Percentiles rank a stretch among this genome's conserved stretches.
Conservation (phyloP, 2,797 vertebrate genomes). For the Ctenochaetus hawaiiensis region DNA sequence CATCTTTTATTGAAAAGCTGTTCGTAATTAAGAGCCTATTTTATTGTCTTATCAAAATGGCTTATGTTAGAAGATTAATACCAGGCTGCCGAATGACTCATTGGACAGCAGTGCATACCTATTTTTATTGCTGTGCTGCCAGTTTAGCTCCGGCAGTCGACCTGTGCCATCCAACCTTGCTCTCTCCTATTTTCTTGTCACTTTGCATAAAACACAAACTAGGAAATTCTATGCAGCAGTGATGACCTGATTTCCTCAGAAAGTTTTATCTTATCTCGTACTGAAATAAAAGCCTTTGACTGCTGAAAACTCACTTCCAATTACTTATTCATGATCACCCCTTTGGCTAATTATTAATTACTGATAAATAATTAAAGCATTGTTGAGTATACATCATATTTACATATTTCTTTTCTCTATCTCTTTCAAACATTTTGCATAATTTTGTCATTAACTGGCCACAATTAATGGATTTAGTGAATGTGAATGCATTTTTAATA, state of each 20-base stretch:
- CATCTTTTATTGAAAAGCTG: conserved; percentile 79
- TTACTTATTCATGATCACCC: conserved; percentile 42
- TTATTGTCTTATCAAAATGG: conserved; percentile 74
- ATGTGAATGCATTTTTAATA: conserved; percentile 11
- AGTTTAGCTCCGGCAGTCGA: conserved; percentile 35
- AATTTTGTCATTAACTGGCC: conserved; percentile 9
- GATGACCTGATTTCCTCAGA: conserved; percentile 59
- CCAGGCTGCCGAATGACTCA: conserved; percentile 43
- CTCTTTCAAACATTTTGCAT: conserved; percentile 21
- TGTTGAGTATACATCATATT: conserved; percentile 24
- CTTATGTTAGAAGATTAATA: conserved; percentile 68
- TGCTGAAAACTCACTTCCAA: conserved; percentile 41
- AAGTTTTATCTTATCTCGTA: conserved; percentile 51
- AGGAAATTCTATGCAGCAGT: conserved; percentile 46
- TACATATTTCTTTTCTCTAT: conserved; percentile 9
- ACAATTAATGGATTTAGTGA: neutral
- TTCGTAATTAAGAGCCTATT: conserved; percentile 71
- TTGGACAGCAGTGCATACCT: conserved; percentile 32
- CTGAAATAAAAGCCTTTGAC: conserved; percentile 41
- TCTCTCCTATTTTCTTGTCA: conserved; percentile 52
- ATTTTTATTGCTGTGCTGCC: conserved; percentile 44
- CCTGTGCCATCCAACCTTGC: conserved; percentile 34
- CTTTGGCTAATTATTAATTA: conserved; percentile 53
- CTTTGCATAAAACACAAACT: conserved; percentile 55
- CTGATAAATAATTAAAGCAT: conserved; percentile 46